Base-by-base conservation (phyloP, 2,888 invertebrate species). In the Amblyjoppa fuscipennis region DNA sequence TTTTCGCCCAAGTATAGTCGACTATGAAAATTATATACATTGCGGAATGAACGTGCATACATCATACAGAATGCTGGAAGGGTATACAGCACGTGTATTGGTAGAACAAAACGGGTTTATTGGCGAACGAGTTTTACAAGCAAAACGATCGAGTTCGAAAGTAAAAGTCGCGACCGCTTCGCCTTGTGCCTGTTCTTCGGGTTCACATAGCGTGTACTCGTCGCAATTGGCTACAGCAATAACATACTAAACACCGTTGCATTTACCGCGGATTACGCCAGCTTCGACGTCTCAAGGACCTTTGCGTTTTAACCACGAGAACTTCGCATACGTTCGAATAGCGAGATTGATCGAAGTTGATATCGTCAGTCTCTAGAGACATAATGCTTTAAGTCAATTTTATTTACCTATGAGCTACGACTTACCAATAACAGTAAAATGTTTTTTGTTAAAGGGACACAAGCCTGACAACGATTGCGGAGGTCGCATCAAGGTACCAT, bases 401-500 rank as follows among this genome's bases (percentile, higher is more conserved):
- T 49, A 4, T 49, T n/a, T 64, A 34, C 2, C 34, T 2, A 34
- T 11, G 1, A n/a, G 16, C 7, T 31, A 34, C 34, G 34, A 34
- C 4, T 16, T 31, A 31, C 1, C 16, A 6, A 64, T 6, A 25
- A 68, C 9, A 51, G 41, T 66, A 56, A 13, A 0, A 16, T 6
- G 68, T 77, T 68, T 13, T 77, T 38, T 68, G 31, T 76, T 76
- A 13, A n/a, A 96, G 96, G 90, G 96, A 96, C 89, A 96, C 96
- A 41, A 96, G 96, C 81, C 95, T 96, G 88, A 95, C 95, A 87
- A 95, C 95, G 45, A 95, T 96, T 88, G 96, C 96, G 20, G 96
- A 96, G 94, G 95, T 96, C 82, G 95, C 96, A 0, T 96, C 96
- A 51, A 95, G 95, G 90, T 96, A 96, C 91, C 96, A 96, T 92